Evolutionary conservation across 2,113 vertebrate genomes (phyloP), one percentile per base, ranked within the genome.

Genomic region (Scatophagus argus): DNA sequence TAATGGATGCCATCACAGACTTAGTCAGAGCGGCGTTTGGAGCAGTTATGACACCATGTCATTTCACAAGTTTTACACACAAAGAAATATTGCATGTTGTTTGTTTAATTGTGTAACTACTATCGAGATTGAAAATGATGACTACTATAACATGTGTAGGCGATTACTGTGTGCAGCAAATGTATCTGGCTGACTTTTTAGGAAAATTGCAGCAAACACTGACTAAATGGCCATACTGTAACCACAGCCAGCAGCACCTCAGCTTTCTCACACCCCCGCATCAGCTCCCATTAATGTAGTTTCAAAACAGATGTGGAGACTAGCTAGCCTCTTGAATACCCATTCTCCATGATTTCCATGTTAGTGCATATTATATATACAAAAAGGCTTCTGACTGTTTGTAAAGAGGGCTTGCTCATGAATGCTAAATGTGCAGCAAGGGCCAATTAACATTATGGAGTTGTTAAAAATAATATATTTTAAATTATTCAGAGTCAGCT

Each of bases 381-480:
- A 74, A 77, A 81, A 78, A 70, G 36, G 36, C 55, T 49, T 73
- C 67, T 59, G 52, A 79, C 54, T 67, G 61, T 89, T 77, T 36
- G 76, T 49, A 74, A 63, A 73, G 44, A 74, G 38, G 64, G 12
- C 43, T 80, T 54, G 44, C 54, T 83, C 73, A 83, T 79, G 69
- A 87, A 90, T 85, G 61, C 77, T 49, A 71, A 84, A 86, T 84
- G 61, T 46, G 77, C 65, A 83, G 56, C 60, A 65, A 77, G 25
- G 81, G 62, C 82, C 82, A 88, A 84, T 90, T 91, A 85, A 85
- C 78, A 84, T 85, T 60, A 86, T 86, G 72, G 66, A 74, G 74
- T 74, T 88, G 83, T 90, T 88, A 74, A 89, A 91, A 88, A 91
- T 85, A 81, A 87, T 77, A 61, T 61, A 83, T 85, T 86, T 86